Evolutionary conservation across 2,888 invertebrate genomes (phyloP), one percentile per base, ranked within the genome.

Genomic region (Cephus sareptanus): DNA sequence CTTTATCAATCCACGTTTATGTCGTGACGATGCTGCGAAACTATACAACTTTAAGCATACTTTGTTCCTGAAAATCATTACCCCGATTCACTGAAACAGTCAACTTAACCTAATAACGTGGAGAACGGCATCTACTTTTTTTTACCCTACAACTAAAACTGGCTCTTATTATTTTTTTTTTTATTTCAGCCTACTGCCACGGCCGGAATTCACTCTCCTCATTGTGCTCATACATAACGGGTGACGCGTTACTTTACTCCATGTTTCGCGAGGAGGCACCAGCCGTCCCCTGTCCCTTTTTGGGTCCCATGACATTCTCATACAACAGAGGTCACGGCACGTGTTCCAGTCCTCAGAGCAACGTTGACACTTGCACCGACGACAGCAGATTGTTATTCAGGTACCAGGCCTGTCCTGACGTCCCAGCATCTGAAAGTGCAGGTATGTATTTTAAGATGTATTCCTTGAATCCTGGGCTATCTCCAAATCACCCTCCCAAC

Each of bases 371-470:
- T 88, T 98, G 98, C 92, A 98, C 98, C 1, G 98, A 98, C 91
- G 97, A 98, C 89, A 97, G 97, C 83, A 94, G 97, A 84, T 93
- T 98, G 77, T 94, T 98, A 84, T 95, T 98, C 89, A 96, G 96
- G 92, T 98, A 98, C 92, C 98, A 98, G 91, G 98, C 98, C 11
- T 98, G 98, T 91, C 97, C 97, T 30, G 98, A 98, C 92, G 96
- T 98, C 11, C 94, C 95, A 84, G 97, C 96, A 76, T 97, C 98
- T 1, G 98, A 98, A 90, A 97, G 97, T 91, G 96, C 97, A 88
- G 97, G 98, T 97, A 92, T 92, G 92, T 85, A 80, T 79, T 40
- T 68, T 71, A 56, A 37, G 37, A 75, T 69, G n/a, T 73, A 56
- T 74, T 31, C 33, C 15, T 56, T 56, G 23, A 23, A 56, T 9